Evolutionary conservation across 1,140 invertebrate species (phyloP).

Genomic region (Drosophila nigromelanica): DNA sequence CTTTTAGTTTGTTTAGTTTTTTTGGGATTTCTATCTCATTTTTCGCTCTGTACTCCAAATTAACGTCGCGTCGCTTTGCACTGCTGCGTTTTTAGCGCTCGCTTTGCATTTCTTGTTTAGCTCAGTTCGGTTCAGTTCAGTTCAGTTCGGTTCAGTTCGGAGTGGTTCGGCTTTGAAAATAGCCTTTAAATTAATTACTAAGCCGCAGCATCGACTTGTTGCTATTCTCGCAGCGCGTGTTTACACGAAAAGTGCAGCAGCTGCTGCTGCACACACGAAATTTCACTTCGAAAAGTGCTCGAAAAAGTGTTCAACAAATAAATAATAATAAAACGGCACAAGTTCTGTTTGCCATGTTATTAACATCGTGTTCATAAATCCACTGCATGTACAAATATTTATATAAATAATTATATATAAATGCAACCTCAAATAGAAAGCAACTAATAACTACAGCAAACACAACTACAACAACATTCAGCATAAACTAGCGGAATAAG

Average conservation of each 20-base stretch:
- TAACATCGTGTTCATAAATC: slow-evolving; percentile 77
- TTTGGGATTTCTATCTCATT: slow-evolving; percentile 36
- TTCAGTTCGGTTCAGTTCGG: slow-evolving; percentile 3
- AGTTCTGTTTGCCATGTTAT: slow-evolving; percentile 62
- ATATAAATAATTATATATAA: slow-evolving; percentile 27
- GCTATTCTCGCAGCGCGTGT: slow-evolving; percentile 10
- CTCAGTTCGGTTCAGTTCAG: slow-evolving; percentile 31
- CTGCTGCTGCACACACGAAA: slow-evolving; percentile 13
- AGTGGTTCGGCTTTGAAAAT: slow-evolving; percentile 29
- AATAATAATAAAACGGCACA: slow-evolving; percentile 53
- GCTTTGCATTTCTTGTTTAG: slow-evolving; percentile 10
- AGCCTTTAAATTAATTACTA: slow-evolving; percentile 61
- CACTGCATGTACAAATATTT: slow-evolving; percentile 17
- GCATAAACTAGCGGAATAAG: slow-evolving; percentile 32
- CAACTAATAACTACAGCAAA: slow-evolving; percentile 53
- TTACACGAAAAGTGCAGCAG: slow-evolving; percentile 46
- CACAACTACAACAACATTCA: slow-evolving; percentile 46
- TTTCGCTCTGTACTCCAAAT: slow-evolving; percentile 50
- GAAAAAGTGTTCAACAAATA: slow-evolving; percentile 36
- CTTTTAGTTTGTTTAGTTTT: slow-evolving; percentile 25
- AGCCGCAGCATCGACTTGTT: slow-evolving; percentile 22
- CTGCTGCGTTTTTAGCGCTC: slow-evolving; percentile 5
- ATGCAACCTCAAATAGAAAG: slow-evolving; percentile 60
- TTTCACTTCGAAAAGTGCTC: slow-evolving; percentile 56
- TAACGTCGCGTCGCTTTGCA: slow-evolving; percentile 49